A percentile compares a stretch with the other conserved stretches of the same genome.
phyloP scores from a whole-genome alignment of 2,113 vertebrate genomes.

The Psittacus erithacus region DNA sequence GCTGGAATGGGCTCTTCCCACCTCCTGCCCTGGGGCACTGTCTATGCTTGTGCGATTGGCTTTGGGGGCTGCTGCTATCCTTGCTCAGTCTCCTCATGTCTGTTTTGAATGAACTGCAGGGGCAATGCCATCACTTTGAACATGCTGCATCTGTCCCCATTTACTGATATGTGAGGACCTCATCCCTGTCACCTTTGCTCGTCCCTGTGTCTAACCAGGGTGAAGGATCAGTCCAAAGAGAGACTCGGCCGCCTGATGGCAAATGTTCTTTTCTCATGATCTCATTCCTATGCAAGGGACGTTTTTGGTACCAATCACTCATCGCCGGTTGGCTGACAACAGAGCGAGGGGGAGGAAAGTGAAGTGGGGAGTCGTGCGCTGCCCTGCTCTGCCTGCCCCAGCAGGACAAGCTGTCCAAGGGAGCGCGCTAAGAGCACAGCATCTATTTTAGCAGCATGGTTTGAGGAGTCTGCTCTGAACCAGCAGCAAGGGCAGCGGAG shows the following conservation, averaged over 20 bases:
- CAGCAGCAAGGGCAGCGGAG: neutral
- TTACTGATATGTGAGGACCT: neutral
- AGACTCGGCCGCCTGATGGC: fast-evolving
- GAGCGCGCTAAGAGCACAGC: fast-evolving
- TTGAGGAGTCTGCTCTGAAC: neutral
- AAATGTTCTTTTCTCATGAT: neutral
- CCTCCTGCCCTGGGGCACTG: neutral
- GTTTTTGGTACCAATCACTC: neutral
- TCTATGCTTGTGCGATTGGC: fast-evolving
- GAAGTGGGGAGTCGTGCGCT: neutral
- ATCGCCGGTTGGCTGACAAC: neutral
- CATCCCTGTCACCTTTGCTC: neutral
- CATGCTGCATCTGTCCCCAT: neutral
- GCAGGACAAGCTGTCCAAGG: slow-evolving; percentile 3
- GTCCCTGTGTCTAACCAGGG: neutral
- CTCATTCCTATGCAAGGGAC: neutral
- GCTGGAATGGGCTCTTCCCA: neutral
- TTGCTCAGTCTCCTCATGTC: neutral
- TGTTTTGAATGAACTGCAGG: neutral
- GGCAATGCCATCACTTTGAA: neutral
- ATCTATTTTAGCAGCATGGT: neutral
- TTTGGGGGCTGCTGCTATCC: neutral
- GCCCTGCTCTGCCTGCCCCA: neutral
- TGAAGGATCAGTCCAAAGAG: neutral
- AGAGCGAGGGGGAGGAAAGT: neutral